These are phyloP conservation scores for Hyaena hyaena DNA, from an alignment of 2,113 vertebrate species.

Conservation along the genomic window DNA sequence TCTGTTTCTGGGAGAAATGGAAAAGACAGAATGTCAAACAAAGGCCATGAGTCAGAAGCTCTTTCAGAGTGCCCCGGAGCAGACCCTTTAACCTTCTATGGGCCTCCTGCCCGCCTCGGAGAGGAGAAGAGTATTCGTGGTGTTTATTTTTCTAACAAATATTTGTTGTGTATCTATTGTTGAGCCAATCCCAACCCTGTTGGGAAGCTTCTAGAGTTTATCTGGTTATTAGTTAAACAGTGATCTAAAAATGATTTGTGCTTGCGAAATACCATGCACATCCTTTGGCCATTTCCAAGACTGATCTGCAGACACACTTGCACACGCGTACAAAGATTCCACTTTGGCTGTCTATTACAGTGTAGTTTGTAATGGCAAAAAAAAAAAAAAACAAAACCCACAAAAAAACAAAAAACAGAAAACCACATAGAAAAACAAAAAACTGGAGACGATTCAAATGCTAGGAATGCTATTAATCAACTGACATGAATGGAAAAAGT, in stretches of 20 bases:
- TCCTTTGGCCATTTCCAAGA: not conserved
- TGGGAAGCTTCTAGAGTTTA: constrained; percentile 30
- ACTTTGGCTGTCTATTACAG: not conserved
- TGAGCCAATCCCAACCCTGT: not conserved
- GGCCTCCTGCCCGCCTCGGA: not conserved
- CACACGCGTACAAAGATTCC: not conserved
- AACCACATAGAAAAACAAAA: not conserved
- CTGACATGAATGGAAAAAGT: not conserved
- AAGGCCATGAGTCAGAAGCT: constrained; percentile 31
- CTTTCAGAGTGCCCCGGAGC: constrained; percentile 29
- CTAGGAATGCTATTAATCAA: not conserved
- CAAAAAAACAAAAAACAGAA: not conserved
- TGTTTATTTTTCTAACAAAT: constrained; percentile 46
- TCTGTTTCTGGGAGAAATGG: constrained; percentile 5
- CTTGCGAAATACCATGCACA: not conserved
- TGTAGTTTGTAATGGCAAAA: not conserved
- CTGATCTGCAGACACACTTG: not conserved
- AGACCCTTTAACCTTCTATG: constrained; percentile 12
- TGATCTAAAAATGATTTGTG: constrained; percentile 47
- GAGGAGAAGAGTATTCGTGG: not conserved
- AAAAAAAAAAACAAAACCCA: not conserved
- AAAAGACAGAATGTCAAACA: constrained; percentile 45
- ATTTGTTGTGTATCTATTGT: constrained; percentile 4
- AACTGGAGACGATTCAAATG: not conserved
- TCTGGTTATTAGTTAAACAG: constrained; percentile 53